These are phyloP conservation scores for Chloroceryle inda DNA, from an alignment of 2,797 vertebrate species.

Conservation along the genomic window DNA sequence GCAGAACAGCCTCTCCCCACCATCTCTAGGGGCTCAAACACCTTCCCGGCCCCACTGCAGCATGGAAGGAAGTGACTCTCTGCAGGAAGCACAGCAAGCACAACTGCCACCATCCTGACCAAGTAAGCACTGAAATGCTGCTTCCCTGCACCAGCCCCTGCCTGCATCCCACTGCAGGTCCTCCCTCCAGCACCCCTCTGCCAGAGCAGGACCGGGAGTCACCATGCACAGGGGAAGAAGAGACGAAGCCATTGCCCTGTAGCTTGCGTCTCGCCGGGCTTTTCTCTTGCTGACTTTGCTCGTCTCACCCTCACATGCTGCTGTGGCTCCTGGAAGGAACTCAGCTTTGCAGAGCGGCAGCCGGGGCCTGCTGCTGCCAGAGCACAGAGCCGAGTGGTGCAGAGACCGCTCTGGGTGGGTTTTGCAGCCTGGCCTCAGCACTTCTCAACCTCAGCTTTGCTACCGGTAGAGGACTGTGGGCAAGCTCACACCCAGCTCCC, in stretches of 20 bases:
- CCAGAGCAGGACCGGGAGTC: fast-evolving
- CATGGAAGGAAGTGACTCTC: not conserved
- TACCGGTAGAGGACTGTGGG: not conserved
- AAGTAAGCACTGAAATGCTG: fast-evolving
- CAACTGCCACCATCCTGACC: not conserved
- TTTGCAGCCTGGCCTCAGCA: not conserved
- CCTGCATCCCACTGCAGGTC: not conserved
- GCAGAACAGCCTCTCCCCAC: not conserved
- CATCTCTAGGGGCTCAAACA: not conserved
- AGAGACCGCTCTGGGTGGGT: not conserved
- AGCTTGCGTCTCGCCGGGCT: not conserved
- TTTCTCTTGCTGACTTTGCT: not conserved
- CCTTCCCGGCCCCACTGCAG: not conserved
- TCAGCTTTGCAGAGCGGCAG: not conserved
- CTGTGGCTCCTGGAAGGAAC: not conserved
- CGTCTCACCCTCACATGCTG: fast-evolving
- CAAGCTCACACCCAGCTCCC: not conserved
- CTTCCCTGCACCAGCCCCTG: not conserved
- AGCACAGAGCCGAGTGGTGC: fast-evolving
- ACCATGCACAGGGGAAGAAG: fast-evolving
- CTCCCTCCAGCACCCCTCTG: not conserved
- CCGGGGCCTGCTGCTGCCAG: not conserved
- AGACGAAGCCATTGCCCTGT: fast-evolving
- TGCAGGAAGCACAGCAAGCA: not conserved
- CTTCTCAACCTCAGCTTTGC: not conserved